These are phyloP conservation scores for Spongia lamella DNA, from an alignment of 37 sponge, comb jelly and placozoan species.

Conservation along the genomic window DNA sequence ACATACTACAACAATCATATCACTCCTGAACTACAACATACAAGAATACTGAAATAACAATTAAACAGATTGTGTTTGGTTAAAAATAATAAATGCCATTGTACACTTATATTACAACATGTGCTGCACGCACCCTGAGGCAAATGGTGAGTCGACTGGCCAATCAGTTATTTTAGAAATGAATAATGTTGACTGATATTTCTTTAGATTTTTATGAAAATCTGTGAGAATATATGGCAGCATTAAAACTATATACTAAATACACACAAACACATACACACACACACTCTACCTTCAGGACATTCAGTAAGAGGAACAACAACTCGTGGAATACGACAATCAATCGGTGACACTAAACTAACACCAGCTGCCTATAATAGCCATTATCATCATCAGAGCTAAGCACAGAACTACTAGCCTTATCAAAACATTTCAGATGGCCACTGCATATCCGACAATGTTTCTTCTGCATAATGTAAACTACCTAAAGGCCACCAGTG, in stretches of 20 bases:
- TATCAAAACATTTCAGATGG: slow-evolving; percentile 55
- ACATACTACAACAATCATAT: background rate
- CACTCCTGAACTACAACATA: too few species aligned
- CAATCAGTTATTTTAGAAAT: slow-evolving; percentile 55
- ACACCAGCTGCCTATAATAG: too few species aligned
- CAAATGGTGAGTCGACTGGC: slow-evolving; percentile 56
- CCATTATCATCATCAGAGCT: too few species aligned
- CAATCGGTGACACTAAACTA: slow-evolving; percentile 75
- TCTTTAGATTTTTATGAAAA: slow-evolving; percentile 31
- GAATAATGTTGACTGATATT: slow-evolving; percentile 65
- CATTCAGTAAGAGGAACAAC: slow-evolving; percentile 74
- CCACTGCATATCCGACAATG: slow-evolving; percentile 74
- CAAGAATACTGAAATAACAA: too few species aligned
- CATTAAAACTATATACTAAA: background rate
- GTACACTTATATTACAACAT: background rate
- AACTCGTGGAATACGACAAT: slow-evolving; percentile 75
- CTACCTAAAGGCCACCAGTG: slow-evolving; percentile 51
- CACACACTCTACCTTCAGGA: slow-evolving; percentile 84
- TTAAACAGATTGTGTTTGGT: too few species aligned
- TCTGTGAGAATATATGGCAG: slow-evolving; percentile 22
- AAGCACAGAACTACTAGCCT: slow-evolving; percentile 28
- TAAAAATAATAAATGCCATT: too few species aligned
- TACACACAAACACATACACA: slow-evolving; percentile 4
- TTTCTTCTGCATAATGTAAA: slow-evolving; percentile 68
- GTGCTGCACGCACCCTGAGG: slow-evolving; percentile 58